Conservation (phyloP, 2,888 invertebrate species). For the Drosophila atripex region DNA sequence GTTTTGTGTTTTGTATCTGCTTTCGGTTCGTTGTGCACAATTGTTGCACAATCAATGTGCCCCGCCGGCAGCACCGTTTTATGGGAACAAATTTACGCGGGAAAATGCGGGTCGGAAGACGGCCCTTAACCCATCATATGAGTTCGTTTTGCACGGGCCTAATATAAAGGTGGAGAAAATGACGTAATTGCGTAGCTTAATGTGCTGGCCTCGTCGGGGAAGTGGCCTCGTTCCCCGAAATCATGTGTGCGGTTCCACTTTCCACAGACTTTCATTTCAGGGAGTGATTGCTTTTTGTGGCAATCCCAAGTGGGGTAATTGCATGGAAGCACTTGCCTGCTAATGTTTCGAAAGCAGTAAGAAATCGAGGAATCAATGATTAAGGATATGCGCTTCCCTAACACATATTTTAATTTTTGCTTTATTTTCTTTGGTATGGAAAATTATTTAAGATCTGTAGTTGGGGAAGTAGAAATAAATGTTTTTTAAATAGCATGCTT, state of each 20-base stretch:
- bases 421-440: too few species aligned
- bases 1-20: constrained; percentile 12
- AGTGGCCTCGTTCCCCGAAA: constrained; percentile 4
- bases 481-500: too few species aligned
- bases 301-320: constrained; percentile 3
- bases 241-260: constrained; percentile 13
- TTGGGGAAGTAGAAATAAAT: too few species aligned
- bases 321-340: neutral
- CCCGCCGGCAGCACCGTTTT: neutral
- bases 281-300: constrained; percentile 20
- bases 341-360: constrained; percentile 10
- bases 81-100: constrained; percentile 10
- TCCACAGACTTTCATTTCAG: neutral
- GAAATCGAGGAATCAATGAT: neutral
- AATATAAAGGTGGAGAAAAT: constrained; percentile 36
- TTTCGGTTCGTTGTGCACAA: constrained; percentile 46
- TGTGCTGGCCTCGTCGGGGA: constrained; percentile 16
- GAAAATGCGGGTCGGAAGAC: constrained; percentile 16
- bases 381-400: too few species aligned
- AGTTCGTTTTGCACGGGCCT: constrained; percentile 8
- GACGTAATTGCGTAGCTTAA: constrained; percentile 45
- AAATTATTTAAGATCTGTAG: too few species aligned
- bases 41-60: constrained; percentile 56
- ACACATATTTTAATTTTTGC: too few species aligned
- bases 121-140: constrained; percentile 18